Evolutionary conservation across 2,113 vertebrate species (phyloP), one percentile per base, ranked within the genome.

Genomic region (Hyla sarda): DNA sequence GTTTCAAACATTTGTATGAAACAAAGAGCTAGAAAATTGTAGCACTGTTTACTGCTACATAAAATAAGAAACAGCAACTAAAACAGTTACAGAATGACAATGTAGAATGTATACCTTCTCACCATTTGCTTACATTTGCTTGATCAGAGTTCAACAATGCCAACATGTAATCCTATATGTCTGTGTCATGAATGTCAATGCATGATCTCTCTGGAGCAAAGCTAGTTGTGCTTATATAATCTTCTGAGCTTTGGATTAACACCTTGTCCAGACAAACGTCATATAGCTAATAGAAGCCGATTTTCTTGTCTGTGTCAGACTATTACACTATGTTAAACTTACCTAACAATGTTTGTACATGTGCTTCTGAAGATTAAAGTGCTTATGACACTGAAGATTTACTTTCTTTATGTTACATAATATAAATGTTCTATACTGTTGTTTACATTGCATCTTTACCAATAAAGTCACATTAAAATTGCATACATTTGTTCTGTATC

Each of bases 221-320:
- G 62, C 54, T 52, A 34, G 77, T 62, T 23, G 48, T 28, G 8
- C 8, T 81, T 81, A 81, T 30, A n/a, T 21, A 65, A 81, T 65
- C 32, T 45, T 37, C 77, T 60, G 34, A 81, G 34, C 37, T 62
- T 34, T 5, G n/a, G 37, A 81, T 81, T 65, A 81, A 81, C 34
- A 62, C 34, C 37, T 17, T n/a, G 62, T 60, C 54, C 21, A 80
- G 78, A 81, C n/a, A 81, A 65, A 65, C 32, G 23, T n/a, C 41
- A 81, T 81, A 19, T 47, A 81, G 58, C 37, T 81, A 81, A 81
- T 47, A 45, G 2, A 65, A 81, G 34, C 23, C 1, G n/a, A 81
- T 47, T 81, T 41, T 45, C 34, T n/a, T 17, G 78, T 81, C 78
- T 81, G 34, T 37, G 78, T 81, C 16, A 77, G 28, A 10, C 14